These are phyloP conservation scores for Mythimna impura DNA, from an alignment of 2,888 invertebrate genomes.

Conservation along the genomic window DNA sequence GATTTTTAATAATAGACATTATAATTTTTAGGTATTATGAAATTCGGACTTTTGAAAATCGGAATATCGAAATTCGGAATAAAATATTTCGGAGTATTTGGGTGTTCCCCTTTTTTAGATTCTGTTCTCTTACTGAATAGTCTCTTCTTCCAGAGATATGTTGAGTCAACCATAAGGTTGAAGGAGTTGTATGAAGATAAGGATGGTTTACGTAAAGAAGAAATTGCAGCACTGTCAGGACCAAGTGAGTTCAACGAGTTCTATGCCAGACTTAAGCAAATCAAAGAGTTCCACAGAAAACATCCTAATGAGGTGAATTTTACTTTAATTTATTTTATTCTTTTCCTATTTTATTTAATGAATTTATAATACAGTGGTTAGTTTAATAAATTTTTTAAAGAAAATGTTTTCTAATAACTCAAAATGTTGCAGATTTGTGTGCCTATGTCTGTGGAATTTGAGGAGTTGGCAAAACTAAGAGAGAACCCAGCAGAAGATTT, in stretches of 20 bases:
- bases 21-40: too few species aligned
- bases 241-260: slow-evolving; percentile 99
- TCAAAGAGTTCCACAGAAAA: slow-evolving; percentile 98
- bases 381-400: too few species aligned
- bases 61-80: too few species aligned
- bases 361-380: too few species aligned
- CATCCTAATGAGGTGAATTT: slow-evolving; percentile 97
- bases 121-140: background rate
- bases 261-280: slow-evolving; percentile 97
- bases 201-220: slow-evolving; percentile 98
- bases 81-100: too few species aligned
- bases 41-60: too few species aligned
- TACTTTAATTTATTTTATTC: background rate
- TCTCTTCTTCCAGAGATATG: slow-evolving; percentile 91
- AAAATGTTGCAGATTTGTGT: slow-evolving; percentile 93
- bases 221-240: slow-evolving; percentile 98
- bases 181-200: slow-evolving; percentile 99
- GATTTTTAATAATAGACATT: too few species aligned
- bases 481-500: slow-evolving; percentile 96
- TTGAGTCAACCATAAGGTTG: slow-evolving; percentile 94
- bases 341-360: background rate
- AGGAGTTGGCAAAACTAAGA: slow-evolving; percentile 96
- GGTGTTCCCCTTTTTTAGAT: background rate
- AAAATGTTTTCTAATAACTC: background rate
- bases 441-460: slow-evolving; percentile 99